Evolutionary conservation across 2,113 vertebrate genomes (phyloP), one percentile per base, ranked within the genome.

Genomic region (Gracilinanus agilis): DNA sequence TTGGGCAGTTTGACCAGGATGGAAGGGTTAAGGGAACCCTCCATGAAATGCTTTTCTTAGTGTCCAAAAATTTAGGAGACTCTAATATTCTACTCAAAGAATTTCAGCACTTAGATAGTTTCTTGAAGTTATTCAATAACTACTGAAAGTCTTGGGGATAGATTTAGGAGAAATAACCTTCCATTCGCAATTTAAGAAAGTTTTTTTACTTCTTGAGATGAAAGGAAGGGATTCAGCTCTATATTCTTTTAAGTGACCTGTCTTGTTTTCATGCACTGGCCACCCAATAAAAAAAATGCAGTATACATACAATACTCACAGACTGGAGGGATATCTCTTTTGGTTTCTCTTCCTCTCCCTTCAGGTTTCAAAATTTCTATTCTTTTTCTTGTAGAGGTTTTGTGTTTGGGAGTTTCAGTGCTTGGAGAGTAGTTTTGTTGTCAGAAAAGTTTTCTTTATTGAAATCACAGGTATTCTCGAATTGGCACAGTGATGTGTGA

Each of bases 271-370:
- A 83, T 21, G 16, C 2, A 40, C 34, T 83, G 40, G 16, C 19
- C 6, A 40, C 19, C 16, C n/a, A 83, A 16, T 6, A 75, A 40
- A 40, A 83, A 3, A 24, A 75, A n/a, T 40, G 8, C 6, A 83
- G 23, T 83, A 40, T 19, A n/a, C n/a, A 9, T 83, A 97, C 94
- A 44, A 24, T 90, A 93, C 75, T 93, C 53, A 83, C 89, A 89
- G 61, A 16, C 0, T 83, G n/a, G 11, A 23, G 2, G 1, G 5
- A 27, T 49, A 49, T 29, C 55, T 67, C 44, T 54, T 24, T 21
- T 29, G 44, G 95, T 0, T 2, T 96, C 94, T 44, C 11, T 25
- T 44, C 49, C 44, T 95, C 94, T 90, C 34, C 0, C 91, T 55
- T 89, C 55, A n/a, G n/a, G 61, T n/a, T 16, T 44, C 9, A 75